Base-by-base conservation (phyloP, 2,113 vertebrate genomes). In the Hemiprocne comata region DNA sequence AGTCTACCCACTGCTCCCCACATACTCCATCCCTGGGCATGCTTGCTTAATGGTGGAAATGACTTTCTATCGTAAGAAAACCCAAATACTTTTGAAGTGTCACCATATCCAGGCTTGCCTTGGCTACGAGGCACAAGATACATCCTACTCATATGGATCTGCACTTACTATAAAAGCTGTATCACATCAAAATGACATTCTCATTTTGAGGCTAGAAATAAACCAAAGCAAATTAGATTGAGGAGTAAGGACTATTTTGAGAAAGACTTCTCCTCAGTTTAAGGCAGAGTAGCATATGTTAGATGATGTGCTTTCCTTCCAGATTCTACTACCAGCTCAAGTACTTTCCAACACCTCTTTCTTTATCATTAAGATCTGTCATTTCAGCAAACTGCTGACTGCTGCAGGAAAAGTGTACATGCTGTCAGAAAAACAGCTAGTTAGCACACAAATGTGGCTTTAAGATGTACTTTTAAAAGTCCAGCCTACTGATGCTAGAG, bases 121-220 rank as follows among this genome's bases (percentile, higher is more conserved):
- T 87, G 93, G 86, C 83, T 92, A 75, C 0, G 73, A 91, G 94
- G 90, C 15, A 2, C 46, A 54, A 82, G 70, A 85, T 89, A 55
- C 92, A 87, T 94, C 95, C 95, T 92, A 95, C 94, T 92, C 96
- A 62, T 33, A 86, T 5, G 57, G 93, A 89, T 78, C 66, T 79
- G 80, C 74, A 69, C 76, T 87, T 91, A 93, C 94, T 96, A 95
- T 85, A 94, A 94, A 90, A 81, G 70, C 90, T 85, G 75, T 36
- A 90, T 73, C 83, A 54, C 83, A 95, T 60, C n/a, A 2, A 90
- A 88, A 84, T 57, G 53, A 95, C 85, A 85, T 78, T 85, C 73
- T 84, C 93, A 69, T 97, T 95, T 60, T 66, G 76, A 78, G 80
- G 76, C 94, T 95, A 92, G 95, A 97, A 97, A 96, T 97, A 97